Evolutionary conservation across 1,140 invertebrate genomes (phyloP), one percentile per base, ranked within the genome.

Genomic region (Microvelia longipes): DNA sequence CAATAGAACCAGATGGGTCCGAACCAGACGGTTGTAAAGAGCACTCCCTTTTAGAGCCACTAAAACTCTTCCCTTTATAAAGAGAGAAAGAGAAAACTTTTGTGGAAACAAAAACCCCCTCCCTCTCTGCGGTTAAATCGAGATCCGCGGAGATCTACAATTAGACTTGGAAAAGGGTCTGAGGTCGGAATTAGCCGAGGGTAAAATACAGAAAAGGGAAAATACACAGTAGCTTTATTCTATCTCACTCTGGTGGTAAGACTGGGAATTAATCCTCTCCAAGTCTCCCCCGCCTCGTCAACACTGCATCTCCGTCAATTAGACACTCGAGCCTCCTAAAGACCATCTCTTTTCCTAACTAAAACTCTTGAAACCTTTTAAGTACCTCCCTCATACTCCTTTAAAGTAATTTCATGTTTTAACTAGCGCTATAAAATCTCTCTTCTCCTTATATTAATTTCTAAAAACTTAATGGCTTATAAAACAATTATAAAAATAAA

Each of bases 1-100:
- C n/a, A 27, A n/a, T 65, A 65, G 63, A n/a, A 24, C n/a, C n/a
- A 24, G n/a, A n/a, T n/a, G 63, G 63, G 11, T 11, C 63, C n/a
- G 26, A 65, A 65, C 63, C n/a, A 27, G 63, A 27, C 26, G 63
- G 63, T 24, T 65, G n/a, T 27, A n/a, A 27, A 24, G n/a, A 11
- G 63, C n/a, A 5, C 63, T 24, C 63, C 63, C 63, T 27, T 65
- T 65, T 65, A 65, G 63, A 27, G 26, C n/a, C 63, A 65, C 63
- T 65, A 65, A 65, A n/a, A n/a, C 63, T 24, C 24, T 24, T 65
- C 2, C 63, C 63, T 50, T 19, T 50, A 50, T 5, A 50, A 19
- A 50, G 35, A 50, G 35, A 50, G 35, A 19, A 50, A 50, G 35
- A 50, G 5, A 50, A 50, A 50, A 50, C 35, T 50, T 50, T 50